phyloP scores from a whole-genome alignment of 1,140 invertebrate genomes.

The Drosophila eugracilis region DNA sequence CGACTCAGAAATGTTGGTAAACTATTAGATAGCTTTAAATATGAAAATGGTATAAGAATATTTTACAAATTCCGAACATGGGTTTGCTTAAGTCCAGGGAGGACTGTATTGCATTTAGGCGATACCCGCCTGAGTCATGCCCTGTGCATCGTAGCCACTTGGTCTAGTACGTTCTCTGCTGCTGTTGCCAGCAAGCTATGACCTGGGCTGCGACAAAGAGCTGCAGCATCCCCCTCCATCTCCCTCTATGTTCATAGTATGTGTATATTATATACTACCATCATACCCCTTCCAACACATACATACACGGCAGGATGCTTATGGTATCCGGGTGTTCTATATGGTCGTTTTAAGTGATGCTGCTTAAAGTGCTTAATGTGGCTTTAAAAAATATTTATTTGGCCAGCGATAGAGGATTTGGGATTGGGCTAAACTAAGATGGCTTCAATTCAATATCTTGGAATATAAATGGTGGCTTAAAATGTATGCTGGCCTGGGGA shows the following conservation, averaged over 20 bases:
- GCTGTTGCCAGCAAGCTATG: slow-evolving; percentile 46
- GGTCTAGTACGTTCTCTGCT: slow-evolving; percentile 40
- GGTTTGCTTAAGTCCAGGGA: too few relatives aligned
- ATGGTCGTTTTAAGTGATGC: slow-evolving; percentile 77
- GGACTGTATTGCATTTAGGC: slow-evolving; percentile 1
- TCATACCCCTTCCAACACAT: too few relatives aligned
- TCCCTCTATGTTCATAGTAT: slow-evolving; percentile 13
- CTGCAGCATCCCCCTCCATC: slow-evolving; percentile 34
- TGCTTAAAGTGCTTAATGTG: slow-evolving; percentile 78
- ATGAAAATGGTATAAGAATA: neutral
- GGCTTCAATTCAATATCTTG: slow-evolving; percentile 51
- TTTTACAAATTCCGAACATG: neutral
- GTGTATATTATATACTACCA: slow-evolving; percentile 20
- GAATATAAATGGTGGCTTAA: slow-evolving; percentile 8
- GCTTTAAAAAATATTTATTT: slow-evolving; percentile 72
- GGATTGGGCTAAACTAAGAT: slow-evolving; percentile 35
- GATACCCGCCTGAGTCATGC: slow-evolving; percentile 23
- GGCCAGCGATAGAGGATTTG: slow-evolving; percentile 4
- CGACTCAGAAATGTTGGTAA: too few relatives aligned
- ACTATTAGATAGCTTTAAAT: too few relatives aligned
- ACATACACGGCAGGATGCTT: slow-evolving; percentile 42
- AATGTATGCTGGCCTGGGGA: slow-evolving; percentile 1
- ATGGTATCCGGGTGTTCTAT: too few relatives aligned
- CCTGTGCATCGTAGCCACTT: slow-evolving; percentile 24
- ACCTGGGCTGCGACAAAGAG: slow-evolving; percentile 43